Conservation (phyloP, 2,888 invertebrate genomes). For the Copidosoma aretas region DNA sequence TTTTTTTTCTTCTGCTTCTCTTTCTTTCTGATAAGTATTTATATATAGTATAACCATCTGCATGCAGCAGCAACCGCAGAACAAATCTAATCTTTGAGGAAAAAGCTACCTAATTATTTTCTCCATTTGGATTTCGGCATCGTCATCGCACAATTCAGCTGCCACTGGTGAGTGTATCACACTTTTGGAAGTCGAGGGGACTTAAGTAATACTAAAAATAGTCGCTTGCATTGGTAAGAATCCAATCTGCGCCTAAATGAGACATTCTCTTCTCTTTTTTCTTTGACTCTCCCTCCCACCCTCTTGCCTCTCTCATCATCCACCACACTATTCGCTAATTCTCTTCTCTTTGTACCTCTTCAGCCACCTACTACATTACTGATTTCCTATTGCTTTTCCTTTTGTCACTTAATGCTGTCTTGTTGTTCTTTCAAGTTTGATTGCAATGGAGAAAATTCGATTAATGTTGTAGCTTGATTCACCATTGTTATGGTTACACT, state of each 20-base stretch:
- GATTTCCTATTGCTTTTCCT: not conserved
- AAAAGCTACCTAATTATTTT: not conserved
- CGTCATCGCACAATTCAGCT: not conserved
- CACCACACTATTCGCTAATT: not conserved
- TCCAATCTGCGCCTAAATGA: slow-evolving; percentile 38
- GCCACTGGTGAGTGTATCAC: slow-evolving; percentile 49
- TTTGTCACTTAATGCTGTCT: not conserved
- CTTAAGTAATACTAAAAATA: slow-evolving; percentile 60
- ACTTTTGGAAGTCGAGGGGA: slow-evolving; percentile 45
- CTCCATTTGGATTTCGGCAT: not conserved
- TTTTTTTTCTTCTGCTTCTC: not conserved
- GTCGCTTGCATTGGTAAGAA: slow-evolving; percentile 43
- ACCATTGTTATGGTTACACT: too few species aligned
- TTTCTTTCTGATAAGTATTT: not conserved
- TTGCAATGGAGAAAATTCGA: too few species aligned
- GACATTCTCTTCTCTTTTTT: slow-evolving; percentile 19
- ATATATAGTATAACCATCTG: too few species aligned
- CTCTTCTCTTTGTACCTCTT: not conserved
- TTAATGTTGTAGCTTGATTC: too few species aligned
- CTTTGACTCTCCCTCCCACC: slow-evolving; percentile 1
- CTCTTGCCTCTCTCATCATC: not conserved
- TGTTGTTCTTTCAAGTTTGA: not conserved
- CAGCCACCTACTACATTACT: not conserved
- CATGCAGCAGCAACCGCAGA: too few species aligned
- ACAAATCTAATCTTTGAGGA: too few species aligned